A percentile compares a stretch with the other conserved stretches of the same genome.
Conservation (phyloP, 2,797 vertebrate species). For the Danionella dracula region DNA sequence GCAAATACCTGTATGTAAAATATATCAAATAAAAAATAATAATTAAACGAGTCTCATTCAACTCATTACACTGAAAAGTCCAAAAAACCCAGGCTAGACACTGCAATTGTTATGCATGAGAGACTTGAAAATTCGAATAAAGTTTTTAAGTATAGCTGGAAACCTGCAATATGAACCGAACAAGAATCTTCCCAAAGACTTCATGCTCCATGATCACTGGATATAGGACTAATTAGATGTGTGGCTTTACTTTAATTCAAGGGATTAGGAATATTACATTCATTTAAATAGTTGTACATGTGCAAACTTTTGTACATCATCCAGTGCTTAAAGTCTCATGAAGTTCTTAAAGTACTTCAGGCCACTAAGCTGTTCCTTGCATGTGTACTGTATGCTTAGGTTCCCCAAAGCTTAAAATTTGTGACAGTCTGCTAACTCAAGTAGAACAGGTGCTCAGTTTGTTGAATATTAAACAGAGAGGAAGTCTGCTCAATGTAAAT, state of each 20-base stretch:
- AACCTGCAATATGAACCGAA: neutral
- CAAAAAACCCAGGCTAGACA: no score
- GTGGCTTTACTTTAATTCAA: slow-evolving; percentile 6
- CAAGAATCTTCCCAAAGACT: neutral
- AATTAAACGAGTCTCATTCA: neutral
- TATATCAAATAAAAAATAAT: no score
- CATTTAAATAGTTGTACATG: slow-evolving; percentile 10
- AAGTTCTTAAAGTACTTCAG: slow-evolving; percentile 19
- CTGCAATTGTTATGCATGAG: neutral
- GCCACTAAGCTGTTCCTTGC: slow-evolving; percentile 4
- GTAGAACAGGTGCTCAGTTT: slow-evolving; percentile 35
- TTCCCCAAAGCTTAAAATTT: slow-evolving; percentile 25
- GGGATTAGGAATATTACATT: neutral
- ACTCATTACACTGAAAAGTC: neutral
- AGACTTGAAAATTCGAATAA: neutral
- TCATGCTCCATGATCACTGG: neutral
- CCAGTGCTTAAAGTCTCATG: neutral
- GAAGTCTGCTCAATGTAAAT: slow-evolving; percentile 29
- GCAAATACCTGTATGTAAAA: no score
- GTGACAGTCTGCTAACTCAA: slow-evolving; percentile 27
- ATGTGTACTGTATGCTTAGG: slow-evolving; percentile 3
- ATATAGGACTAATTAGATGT: slow-evolving; percentile 7
- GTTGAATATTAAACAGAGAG: slow-evolving; percentile 33
- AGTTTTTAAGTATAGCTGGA: neutral
- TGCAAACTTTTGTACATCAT: slow-evolving; percentile 1